Conservation (phyloP, 2,888 invertebrate species). For the Hecatera dysodea region DNA sequence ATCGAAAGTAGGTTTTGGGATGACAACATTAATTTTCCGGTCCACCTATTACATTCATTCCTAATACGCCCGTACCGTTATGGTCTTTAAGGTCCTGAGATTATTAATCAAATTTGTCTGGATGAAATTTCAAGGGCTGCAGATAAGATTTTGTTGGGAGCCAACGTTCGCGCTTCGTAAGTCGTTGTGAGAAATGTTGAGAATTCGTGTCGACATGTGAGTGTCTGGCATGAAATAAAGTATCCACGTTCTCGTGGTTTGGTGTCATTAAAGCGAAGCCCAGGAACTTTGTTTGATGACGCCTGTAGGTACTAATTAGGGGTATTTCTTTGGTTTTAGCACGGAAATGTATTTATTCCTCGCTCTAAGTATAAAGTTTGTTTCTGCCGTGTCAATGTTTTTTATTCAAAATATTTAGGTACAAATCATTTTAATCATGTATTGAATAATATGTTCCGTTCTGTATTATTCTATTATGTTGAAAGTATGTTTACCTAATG, state of each 20-base stretch:
- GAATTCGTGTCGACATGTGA: slow-evolving; percentile 76
- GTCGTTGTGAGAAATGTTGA: slow-evolving; percentile 73
- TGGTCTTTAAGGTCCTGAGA: slow-evolving; percentile 22
- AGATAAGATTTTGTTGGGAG: slow-evolving; percentile 59
- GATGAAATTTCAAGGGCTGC: slow-evolving; percentile 28
- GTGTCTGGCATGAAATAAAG: slow-evolving; percentile 67
- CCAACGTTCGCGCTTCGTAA: slow-evolving; percentile 71
- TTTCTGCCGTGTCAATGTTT: not conserved
- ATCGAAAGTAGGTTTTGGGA: slow-evolving; percentile 73
- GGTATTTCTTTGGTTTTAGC: slow-evolving; percentile 5
- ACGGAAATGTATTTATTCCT: not conserved
- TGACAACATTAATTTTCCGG: slow-evolving; percentile 79
- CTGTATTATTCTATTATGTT: no score
- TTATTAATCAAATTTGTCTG: slow-evolving; percentile 62
- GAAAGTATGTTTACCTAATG: no score
- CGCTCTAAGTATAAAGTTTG: not conserved
- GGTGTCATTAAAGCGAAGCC: slow-evolving; percentile 45
- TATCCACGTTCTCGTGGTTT: slow-evolving; percentile 36
- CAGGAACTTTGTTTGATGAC: slow-evolving; percentile 34
- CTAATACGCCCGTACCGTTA: slow-evolving; percentile 12
- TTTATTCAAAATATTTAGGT: not conserved
- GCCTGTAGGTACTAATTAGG: slow-evolving; percentile 25
- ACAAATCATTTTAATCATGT: not conserved
- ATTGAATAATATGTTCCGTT: not conserved
- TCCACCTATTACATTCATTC: slow-evolving; percentile 60